Conservation (phyloP, 2,888 invertebrate genomes). For the Melipona bicolor region DNA sequence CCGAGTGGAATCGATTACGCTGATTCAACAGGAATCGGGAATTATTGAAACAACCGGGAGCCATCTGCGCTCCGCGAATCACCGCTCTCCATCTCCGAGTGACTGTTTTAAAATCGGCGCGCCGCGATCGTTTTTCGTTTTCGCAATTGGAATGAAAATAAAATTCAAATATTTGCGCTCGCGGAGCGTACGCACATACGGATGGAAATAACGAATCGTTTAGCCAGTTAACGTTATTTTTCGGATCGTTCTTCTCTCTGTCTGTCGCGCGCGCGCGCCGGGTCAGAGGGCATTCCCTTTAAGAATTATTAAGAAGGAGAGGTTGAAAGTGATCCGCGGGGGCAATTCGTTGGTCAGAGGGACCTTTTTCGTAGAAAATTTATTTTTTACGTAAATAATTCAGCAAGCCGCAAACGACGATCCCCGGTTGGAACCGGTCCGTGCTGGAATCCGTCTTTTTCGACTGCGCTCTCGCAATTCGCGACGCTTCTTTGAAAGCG, state of each 20-base stretch:
- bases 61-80: not conserved
- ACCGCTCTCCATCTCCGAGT: not conserved
- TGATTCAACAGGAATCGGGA: not conserved
- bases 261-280: not conserved
- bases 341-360: not conserved
- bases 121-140: not conserved
- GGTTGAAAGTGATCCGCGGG: not conserved
- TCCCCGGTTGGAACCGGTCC: conserved; percentile 36
- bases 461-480: conserved; percentile 47
- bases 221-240: not conserved
- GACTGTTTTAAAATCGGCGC: not conserved
- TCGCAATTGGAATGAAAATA: too few relatives aligned
- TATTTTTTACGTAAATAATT: conserved; percentile 65
- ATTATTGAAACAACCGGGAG: not conserved
- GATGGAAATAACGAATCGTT: not conserved
- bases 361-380: conserved; percentile 14
- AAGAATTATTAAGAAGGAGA: conserved; percentile 8
- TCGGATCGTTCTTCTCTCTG: too few relatives aligned
- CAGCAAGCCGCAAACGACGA: conserved; percentile 54
- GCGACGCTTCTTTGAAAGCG: conserved; percentile 60
- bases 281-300: not conserved
- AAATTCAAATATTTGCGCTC: not conserved
- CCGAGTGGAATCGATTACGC: not conserved
- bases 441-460: conserved; percentile 47
- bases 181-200: not conserved